A percentile compares a stretch with the other conserved stretches of the same genome.
Conservation (phyloP, 1,140 invertebrate species). For the Watersipora subatra region DNA sequence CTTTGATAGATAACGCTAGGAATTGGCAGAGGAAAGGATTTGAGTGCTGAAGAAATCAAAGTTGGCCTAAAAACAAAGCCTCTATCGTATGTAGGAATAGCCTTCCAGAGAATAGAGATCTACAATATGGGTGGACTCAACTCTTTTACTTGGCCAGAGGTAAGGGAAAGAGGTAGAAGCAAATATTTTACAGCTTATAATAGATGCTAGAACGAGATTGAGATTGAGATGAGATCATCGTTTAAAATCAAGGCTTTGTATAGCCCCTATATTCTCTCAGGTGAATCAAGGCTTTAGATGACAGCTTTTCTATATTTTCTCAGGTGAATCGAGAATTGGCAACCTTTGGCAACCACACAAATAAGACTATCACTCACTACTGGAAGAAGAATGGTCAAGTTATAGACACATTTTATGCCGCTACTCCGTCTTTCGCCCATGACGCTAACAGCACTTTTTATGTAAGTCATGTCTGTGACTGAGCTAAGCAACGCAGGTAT, state of each 20-base stretch:
- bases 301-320: too few relatives aligned
- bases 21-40: constrained; percentile 81
- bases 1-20: constrained; percentile 62
- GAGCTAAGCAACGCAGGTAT: too few relatives aligned
- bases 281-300: too few relatives aligned
- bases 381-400: constrained; percentile 77
- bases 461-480: constrained; percentile 28
- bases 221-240: too few relatives aligned
- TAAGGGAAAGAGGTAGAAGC: too few relatives aligned
- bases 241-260: too few relatives aligned
- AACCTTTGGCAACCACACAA: constrained; percentile 67
- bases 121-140: constrained; percentile 84
- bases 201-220: too few relatives aligned
- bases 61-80: constrained; percentile 80
- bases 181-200: too few relatives aligned
- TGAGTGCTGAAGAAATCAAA: constrained; percentile 77
- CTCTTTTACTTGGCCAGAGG: constrained; percentile 74
- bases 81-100: constrained; percentile 65
- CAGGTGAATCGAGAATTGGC: constrained; percentile 74
- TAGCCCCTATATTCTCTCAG: too few relatives aligned
- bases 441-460: constrained; percentile 86
- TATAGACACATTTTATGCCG: constrained; percentile 57
- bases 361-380: constrained; percentile 60
- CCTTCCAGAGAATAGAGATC: constrained; percentile 50
- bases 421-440: constrained; percentile 70